These are phyloP conservation scores for Colletes latitarsis DNA, from an alignment of 1,140 invertebrate species.

Conservation along the genomic window DNA sequence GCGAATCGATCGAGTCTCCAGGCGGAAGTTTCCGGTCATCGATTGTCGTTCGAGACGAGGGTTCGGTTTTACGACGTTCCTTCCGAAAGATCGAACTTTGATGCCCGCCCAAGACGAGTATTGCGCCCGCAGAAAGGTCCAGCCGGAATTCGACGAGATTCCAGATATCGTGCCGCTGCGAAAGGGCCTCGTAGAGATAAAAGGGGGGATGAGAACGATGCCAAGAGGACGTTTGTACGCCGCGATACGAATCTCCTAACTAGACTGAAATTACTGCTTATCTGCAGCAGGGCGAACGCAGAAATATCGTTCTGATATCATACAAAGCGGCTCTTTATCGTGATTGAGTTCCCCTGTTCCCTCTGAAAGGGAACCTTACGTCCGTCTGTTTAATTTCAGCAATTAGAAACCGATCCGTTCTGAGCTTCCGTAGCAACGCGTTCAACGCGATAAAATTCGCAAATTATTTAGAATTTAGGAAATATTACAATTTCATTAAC, in stretches of 20 bases:
- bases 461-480: too few relatives aligned
- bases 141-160: slow-evolving; percentile 16
- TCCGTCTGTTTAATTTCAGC: not conserved
- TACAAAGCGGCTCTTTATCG: too few relatives aligned
- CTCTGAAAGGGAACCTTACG: too few relatives aligned
- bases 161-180: not conserved
- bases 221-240: not conserved
- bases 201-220: not conserved
- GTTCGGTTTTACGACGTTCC: slow-evolving; percentile 12
- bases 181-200: not conserved
- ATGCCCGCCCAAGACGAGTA: not conserved
- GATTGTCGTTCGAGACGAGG: not conserved
- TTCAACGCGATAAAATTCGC: not conserved
- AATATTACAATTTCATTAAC: too few relatives aligned
- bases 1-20: not conserved
- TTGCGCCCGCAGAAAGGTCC: slow-evolving; percentile 25
- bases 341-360: not conserved
- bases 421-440: too few relatives aligned
- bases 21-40: not conserved
- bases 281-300: not conserved
- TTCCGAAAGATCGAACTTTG: slow-evolving; percentile 15
- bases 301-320: not conserved
- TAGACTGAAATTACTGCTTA: slow-evolving; percentile 13
- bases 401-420: too few relatives aligned
- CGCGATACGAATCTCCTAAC: slow-evolving; percentile 24